Conservation (phyloP, 2,113 vertebrate species). For the Taxidea taxus region DNA sequence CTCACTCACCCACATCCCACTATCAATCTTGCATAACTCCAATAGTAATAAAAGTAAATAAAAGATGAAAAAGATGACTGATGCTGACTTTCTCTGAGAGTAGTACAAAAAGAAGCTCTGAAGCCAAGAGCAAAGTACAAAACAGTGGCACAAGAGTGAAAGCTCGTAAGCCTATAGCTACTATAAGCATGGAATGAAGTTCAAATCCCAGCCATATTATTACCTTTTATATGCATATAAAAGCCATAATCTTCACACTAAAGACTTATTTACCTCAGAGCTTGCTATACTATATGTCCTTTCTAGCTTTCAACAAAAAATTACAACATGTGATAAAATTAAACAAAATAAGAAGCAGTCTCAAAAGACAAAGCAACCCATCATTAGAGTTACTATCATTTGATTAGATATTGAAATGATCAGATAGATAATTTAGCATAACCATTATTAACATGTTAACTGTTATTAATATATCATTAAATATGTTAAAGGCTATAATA, state of each 20-base stretch:
- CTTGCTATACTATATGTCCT: neutral
- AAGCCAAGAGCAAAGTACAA: neutral
- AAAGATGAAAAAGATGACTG: neutral
- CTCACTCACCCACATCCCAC: fast-evolving
- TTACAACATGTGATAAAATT: neutral
- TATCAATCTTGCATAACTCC: neutral
- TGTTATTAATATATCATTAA: neutral
- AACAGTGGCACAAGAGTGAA: neutral
- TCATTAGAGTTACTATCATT: neutral
- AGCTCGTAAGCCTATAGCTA: no score
- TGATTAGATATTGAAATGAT: neutral
- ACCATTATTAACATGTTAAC: neutral
- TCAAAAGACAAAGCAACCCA: neutral
- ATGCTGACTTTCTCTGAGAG: neutral
- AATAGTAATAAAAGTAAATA: neutral
- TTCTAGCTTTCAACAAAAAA: neutral
- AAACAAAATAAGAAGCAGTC: neutral
- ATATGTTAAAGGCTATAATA: neutral
- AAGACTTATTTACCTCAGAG: neutral
- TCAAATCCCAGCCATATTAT: neutral
- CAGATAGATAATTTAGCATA: neutral
- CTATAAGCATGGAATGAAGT: no score
- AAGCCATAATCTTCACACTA: neutral
- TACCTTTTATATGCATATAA: no score
- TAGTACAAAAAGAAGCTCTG: neutral